phyloP scores from a whole-genome alignment of 2,797 vertebrate species.

The Lacerta bilineata region DNA sequence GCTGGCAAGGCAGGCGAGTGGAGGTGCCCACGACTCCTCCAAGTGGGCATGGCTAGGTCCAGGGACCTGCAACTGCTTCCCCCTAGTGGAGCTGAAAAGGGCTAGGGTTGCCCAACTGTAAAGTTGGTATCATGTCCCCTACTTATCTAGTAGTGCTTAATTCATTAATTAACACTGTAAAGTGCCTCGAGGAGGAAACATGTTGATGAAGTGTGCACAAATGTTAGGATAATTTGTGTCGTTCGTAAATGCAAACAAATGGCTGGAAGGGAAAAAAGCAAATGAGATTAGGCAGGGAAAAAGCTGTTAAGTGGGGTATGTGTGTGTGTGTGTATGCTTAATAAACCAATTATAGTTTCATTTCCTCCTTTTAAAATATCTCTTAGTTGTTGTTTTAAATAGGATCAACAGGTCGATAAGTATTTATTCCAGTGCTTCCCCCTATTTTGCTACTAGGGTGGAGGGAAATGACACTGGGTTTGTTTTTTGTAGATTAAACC shows the following conservation, averaged over 20 bases:
- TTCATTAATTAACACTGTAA: constrained; percentile 43
- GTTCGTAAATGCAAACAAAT: constrained; percentile 46
- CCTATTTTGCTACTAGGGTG: background rate
- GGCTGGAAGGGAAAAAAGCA: constrained; percentile 26
- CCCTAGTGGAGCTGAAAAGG: background rate
- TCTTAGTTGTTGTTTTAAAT: background rate
- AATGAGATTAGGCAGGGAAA: constrained; percentile 35
- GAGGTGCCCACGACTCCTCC: background rate
- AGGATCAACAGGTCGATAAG: background rate
- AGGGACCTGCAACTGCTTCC: background rate
- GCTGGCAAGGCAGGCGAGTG: background rate
- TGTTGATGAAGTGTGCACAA: constrained; percentile 43
- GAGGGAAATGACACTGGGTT: background rate
- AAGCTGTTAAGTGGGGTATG: background rate
- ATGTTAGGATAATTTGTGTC: constrained; percentile 44
- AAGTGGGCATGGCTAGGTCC: too few species aligned
- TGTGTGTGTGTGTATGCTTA: background rate
- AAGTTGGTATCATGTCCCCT: background rate
- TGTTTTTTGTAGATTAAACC: background rate
- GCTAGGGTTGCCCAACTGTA: background rate
- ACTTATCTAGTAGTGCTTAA: constrained; percentile 12
- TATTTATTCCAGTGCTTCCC: background rate
- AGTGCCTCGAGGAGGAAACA: constrained; percentile 21
- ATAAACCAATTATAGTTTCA: constrained; percentile 22
- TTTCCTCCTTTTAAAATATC: background rate